These are phyloP conservation scores for Rhipidura dahli DNA, from an alignment of 2,113 vertebrate genomes.

Conservation along the genomic window DNA sequence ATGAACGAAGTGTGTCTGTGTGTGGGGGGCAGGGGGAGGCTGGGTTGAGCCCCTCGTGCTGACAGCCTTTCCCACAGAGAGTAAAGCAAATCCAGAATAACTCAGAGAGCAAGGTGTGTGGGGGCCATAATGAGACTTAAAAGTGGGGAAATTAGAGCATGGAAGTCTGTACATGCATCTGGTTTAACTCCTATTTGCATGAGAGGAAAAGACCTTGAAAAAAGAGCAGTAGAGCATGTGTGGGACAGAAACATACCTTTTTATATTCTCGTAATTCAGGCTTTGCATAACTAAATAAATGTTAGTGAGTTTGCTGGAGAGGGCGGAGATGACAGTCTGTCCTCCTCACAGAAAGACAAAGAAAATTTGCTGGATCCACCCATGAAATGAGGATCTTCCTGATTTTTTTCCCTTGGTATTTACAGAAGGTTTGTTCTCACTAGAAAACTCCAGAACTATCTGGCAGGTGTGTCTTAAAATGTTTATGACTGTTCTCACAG, in stretches of 20 bases:
- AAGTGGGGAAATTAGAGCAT: neutral
- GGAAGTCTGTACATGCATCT: neutral
- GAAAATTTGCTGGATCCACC: neutral
- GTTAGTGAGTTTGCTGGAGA: neutral
- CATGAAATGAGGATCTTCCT: neutral
- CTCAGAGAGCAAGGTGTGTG: neutral
- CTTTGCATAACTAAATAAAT: neutral
- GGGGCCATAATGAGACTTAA: neutral
- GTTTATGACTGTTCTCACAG: neutral
- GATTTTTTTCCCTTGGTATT: neutral
- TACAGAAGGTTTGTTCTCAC: neutral
- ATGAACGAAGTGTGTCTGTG: neutral
- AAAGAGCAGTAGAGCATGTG: neutral
- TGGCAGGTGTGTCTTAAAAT: conserved; percentile 43
- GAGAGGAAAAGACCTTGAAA: neutral
- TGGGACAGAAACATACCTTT: neutral
- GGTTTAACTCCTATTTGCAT: neutral
- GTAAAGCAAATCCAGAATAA: neutral
- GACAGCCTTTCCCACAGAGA: neutral
- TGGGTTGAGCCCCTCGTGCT: accelerated
- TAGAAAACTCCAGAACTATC: conserved; percentile 27
- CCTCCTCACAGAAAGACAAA: neutral
- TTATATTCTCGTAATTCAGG: neutral
- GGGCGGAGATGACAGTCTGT: neutral
- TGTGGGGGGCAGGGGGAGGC: accelerated